These are phyloP conservation scores for Gymnocypris eckloni DNA, from an alignment of 2,797 vertebrate genomes.

Conservation along the genomic window DNA sequence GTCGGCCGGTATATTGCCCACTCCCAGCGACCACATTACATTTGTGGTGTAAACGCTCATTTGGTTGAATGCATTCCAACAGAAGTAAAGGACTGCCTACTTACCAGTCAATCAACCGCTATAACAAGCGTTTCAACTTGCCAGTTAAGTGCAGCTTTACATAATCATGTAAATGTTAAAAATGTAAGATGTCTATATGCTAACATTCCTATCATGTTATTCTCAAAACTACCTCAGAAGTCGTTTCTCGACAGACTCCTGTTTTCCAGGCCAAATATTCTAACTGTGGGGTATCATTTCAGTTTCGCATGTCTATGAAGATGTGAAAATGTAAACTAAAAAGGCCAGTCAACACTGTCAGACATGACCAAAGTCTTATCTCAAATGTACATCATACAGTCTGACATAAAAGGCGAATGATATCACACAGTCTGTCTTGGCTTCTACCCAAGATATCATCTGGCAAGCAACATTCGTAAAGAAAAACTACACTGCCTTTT, in stretches of 20 bases:
- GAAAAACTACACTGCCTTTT: background rate
- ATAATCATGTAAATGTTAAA: background rate
- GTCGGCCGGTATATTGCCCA: background rate
- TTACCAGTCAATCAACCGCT: too few relatives aligned
- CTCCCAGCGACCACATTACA: background rate
- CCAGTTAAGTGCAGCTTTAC: background rate
- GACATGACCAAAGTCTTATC: background rate
- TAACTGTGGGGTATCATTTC: background rate
- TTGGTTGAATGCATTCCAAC: background rate
- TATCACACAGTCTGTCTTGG: constrained; percentile 13
- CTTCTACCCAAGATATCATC: constrained; percentile 19
- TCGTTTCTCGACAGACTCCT: background rate
- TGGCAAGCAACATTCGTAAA: background rate
- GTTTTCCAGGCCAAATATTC: background rate
- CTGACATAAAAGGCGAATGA: background rate
- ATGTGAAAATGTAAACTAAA: background rate
- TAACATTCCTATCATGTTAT: background rate
- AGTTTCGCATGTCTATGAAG: constrained; percentile 1
- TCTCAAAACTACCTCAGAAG: background rate
- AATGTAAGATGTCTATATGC: background rate
- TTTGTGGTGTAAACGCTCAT: background rate
- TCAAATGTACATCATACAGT: background rate
- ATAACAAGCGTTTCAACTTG: too few relatives aligned
- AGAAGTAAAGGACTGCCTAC: too few relatives aligned
- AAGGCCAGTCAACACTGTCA: background rate